Percentiles rank a stretch among this genome's conserved stretches.
These are phyloP conservation scores for Geophilus truncorum DNA, from an alignment of 2,888 invertebrate species.

Conservation along the genomic window DNA sequence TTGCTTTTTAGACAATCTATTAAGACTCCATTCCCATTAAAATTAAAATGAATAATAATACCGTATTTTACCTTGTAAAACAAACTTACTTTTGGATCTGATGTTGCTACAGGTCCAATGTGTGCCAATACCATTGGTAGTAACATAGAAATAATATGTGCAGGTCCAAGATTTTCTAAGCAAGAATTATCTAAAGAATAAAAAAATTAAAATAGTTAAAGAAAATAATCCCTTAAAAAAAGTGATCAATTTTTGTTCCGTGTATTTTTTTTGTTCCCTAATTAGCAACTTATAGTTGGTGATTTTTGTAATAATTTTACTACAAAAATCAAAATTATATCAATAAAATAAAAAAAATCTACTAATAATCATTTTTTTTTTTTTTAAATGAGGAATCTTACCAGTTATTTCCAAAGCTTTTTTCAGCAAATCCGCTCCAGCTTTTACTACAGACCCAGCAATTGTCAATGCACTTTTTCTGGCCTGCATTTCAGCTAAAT, in stretches of 20 bases:
- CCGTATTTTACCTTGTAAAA: too few relatives aligned
- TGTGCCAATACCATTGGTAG: conserved; percentile 80
- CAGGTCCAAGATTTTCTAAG: conserved; percentile 55
- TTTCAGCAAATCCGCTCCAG: conserved; percentile 43
- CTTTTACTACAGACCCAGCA: conserved; percentile 69
- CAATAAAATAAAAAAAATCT: too few relatives aligned
- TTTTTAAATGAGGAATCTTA: too few relatives aligned
- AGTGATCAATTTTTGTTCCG: too few relatives aligned
- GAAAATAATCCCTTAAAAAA: not conserved
- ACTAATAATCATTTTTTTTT: too few relatives aligned
- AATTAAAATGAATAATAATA: too few relatives aligned
- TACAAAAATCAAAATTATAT: too few relatives aligned
- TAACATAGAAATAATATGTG: conserved; percentile 65
- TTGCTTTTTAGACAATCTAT: too few relatives aligned
- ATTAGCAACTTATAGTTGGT: too few relatives aligned
- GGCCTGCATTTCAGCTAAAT: conserved; percentile 60
- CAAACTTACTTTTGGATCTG: conserved; percentile 63
- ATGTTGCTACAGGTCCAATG: conserved; percentile 70
- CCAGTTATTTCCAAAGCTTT: conserved; percentile 29
- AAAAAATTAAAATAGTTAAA: not conserved
- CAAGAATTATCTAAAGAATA: conserved; percentile 43
- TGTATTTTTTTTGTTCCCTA: too few relatives aligned
- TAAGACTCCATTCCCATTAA: too few relatives aligned
- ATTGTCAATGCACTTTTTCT: conserved; percentile 67
- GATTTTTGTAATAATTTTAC: too few relatives aligned